These are phyloP conservation scores for Copidosoma floridanum DNA, from an alignment of 1,140 invertebrate genomes.

Conservation along the genomic window DNA sequence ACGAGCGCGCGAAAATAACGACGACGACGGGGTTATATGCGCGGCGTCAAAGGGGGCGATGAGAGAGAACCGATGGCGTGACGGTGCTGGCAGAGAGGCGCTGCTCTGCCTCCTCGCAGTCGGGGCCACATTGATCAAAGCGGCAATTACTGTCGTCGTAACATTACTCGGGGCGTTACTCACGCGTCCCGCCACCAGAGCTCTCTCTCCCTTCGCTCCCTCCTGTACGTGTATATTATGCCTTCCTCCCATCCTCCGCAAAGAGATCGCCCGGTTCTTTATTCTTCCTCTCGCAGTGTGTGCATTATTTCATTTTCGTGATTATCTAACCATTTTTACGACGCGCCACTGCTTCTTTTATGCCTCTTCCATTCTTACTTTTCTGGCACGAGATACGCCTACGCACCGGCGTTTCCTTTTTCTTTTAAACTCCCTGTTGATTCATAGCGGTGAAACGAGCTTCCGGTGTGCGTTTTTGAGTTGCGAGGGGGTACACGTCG, in stretches of 20 bases:
- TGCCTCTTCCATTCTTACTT: no score
- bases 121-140: conserved; percentile 51
- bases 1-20: conserved; percentile 16
- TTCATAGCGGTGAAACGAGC: no score
- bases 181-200: conserved; percentile 29
- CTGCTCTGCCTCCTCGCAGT: conserved; percentile 40
- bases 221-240: conserved; percentile 16
- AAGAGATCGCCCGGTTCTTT: conserved; percentile 12
- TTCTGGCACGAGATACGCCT: no score
- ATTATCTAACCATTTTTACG: conserved; percentile 15
- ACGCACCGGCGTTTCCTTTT: no score
- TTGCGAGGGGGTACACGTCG: no score
- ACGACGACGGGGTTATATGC: not conserved
- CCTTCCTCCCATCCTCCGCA: conserved; percentile 15
- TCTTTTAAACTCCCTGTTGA: no score
- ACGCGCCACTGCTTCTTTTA: not conserved
- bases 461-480: no score
- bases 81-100: conserved; percentile 4
- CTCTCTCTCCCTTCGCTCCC: conserved; percentile 7
- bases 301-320: conserved; percentile 19
- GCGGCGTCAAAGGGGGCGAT: not conserved
- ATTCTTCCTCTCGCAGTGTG: no score
- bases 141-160: conserved; percentile 54
- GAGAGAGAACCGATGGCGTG: conserved; percentile 17
- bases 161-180: conserved; percentile 51